These are phyloP conservation scores for Epinotia brunnichana DNA, from an alignment of 2,888 invertebrate species.

Conservation along the genomic window DNA sequence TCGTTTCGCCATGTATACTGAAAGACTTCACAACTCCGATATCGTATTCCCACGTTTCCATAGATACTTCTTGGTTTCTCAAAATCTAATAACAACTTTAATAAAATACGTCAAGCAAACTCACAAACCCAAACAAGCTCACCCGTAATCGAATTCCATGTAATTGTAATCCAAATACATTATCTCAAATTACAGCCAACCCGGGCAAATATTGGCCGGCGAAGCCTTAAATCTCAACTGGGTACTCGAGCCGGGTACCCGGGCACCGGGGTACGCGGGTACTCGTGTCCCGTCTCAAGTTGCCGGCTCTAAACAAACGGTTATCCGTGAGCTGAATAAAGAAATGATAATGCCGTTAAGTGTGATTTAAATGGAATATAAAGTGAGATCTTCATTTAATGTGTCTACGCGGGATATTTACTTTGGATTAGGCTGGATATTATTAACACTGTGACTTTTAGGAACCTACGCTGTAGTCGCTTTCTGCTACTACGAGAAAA, in stretches of 20 bases:
- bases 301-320: constrained; percentile 58
- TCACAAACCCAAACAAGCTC: constrained; percentile 1
- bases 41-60: too few species aligned
- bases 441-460: neutral
- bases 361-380: constrained; percentile 54
- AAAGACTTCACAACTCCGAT: too few species aligned
- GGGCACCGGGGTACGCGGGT: constrained; percentile 51
- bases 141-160: constrained; percentile 46
- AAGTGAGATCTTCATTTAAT: constrained; percentile 41
- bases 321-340: constrained; percentile 60
- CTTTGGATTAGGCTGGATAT: neutral
- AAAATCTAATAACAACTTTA: neutral
- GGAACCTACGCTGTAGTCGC: too few species aligned
- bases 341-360: constrained; percentile 55
- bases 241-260: constrained; percentile 48
- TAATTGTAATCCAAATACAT: constrained; percentile 69
- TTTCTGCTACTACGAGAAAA: too few species aligned
- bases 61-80: too few species aligned
- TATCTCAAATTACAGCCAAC: constrained; percentile 64
- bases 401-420: neutral
- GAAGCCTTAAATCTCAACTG: constrained; percentile 68
- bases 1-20: too few species aligned
- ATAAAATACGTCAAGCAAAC: neutral
- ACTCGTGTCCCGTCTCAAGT: constrained; percentile 52
- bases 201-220: constrained; percentile 63